Conservation (phyloP, 2,797 vertebrate genomes). For the Cottoperca gobio region DNA sequence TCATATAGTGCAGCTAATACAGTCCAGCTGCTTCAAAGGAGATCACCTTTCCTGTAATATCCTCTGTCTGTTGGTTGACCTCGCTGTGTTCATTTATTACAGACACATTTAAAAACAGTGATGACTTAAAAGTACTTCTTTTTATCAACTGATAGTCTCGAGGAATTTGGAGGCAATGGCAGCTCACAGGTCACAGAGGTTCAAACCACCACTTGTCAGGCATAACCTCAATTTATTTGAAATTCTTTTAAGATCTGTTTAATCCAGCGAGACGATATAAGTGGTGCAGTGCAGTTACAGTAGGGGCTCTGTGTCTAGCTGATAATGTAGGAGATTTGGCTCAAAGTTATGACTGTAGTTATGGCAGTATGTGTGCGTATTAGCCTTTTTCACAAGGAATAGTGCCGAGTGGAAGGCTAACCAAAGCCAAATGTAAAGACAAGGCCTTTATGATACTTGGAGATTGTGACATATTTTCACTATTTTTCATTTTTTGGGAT, state of each 20-base stretch:
- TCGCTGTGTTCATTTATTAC: conserved; percentile 21
- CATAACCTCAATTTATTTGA: conserved; percentile 43
- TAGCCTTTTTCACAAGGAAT: conserved; percentile 11
- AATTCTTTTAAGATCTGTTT: conserved; percentile 37
- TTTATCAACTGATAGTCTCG: neutral
- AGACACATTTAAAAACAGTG: conserved; percentile 31
- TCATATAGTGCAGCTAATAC: conserved; percentile 19
- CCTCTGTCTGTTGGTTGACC: conserved; percentile 42
- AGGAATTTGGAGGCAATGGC: neutral
- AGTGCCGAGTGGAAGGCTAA: neutral
- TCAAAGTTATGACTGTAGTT: conserved; percentile 31
- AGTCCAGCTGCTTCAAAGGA: conserved; percentile 43
- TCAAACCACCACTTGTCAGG: neutral
- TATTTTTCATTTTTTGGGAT: neutral
- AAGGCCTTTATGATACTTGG: neutral
- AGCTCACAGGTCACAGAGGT: conserved; percentile 18
- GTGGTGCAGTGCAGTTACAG: conserved; percentile 18
- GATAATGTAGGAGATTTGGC: conserved; percentile 48
- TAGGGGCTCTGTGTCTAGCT: conserved; percentile 13
- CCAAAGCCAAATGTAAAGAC: conserved; percentile 8
- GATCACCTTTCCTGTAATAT: conserved; percentile 44
- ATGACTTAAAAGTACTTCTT: conserved; percentile 22
- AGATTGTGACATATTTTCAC: neutral
- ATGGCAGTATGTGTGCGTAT: conserved; percentile 3
- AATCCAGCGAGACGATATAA: conserved; percentile 46